Percentiles rank a stretch among this genome's conserved stretches.
These are phyloP conservation scores for Dasypus novemcinctus DNA, from an alignment of 2,113 vertebrate genomes.

Conservation along the genomic window DNA sequence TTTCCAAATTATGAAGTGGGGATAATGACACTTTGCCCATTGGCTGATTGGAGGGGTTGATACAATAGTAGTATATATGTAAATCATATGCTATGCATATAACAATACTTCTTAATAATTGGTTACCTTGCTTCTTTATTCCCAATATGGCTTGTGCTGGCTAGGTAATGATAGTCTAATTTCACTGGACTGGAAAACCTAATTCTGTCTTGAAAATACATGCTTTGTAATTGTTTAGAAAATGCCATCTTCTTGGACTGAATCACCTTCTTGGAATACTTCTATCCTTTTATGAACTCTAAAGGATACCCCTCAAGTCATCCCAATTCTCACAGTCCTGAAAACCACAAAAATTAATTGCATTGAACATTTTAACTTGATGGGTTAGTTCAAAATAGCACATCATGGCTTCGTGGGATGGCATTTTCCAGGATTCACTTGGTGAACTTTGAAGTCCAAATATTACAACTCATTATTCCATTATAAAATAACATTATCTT, in stretches of 20 bases:
- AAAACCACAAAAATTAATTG: neutral
- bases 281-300: neutral
- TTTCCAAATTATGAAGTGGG: neutral
- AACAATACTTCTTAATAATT: neutral
- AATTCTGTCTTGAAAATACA: neutral
- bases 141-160: neutral
- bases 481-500: neutral
- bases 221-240: neutral
- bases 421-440: slow-evolving; percentile 37
- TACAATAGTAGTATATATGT: neutral
- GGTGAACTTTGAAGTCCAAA: slow-evolving; percentile 44
- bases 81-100: neutral
- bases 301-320: neutral
- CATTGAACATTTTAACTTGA: neutral
- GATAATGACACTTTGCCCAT: neutral
- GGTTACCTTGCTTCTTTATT: neutral
- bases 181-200: neutral
- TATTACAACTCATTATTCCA: neutral
- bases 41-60: neutral
- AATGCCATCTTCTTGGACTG: neutral
- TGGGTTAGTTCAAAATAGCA: neutral
- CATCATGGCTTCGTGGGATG: neutral
- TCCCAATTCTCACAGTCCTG: neutral
- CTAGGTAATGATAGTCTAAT: neutral
- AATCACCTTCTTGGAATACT: neutral